phyloP scores from a whole-genome alignment of 2,113 vertebrate species.

The Bufo bufo region DNA sequence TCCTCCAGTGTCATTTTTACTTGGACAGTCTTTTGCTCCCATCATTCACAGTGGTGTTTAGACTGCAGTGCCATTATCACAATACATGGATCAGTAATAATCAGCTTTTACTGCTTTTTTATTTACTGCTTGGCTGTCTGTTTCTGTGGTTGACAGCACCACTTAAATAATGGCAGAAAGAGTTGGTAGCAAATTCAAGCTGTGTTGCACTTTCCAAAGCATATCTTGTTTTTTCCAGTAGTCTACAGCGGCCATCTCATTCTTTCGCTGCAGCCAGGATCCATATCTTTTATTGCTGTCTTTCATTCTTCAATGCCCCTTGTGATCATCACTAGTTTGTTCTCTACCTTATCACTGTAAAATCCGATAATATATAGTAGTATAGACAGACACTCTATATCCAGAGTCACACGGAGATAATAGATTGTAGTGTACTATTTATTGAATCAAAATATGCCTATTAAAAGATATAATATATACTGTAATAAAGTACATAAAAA shows the following conservation, averaged over 20 bases:
- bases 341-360: conserved; percentile 12
- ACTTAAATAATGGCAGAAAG: not conserved
- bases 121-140: not conserved
- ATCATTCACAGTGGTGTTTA: not conserved
- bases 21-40: not conserved
- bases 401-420: too few species aligned
- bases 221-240: not conserved
- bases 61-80: not conserved
- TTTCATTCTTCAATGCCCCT: not conserved
- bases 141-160: not conserved
- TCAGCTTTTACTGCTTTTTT: not conserved
- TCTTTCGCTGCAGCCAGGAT: not conserved
- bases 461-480: too few species aligned
- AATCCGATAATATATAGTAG: conserved; percentile 9
- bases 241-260: not conserved
- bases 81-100: not conserved
- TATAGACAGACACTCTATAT: too few species aligned
- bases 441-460: too few species aligned
- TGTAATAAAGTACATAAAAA: too few species aligned
- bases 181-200: not conserved
- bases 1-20: not conserved
- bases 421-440: too few species aligned
- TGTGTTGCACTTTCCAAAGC: not conserved
- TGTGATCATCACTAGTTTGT: not conserved
- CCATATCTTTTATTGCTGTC: not conserved